Evolutionary conservation across 2,888 invertebrate species (phyloP), one percentile per base, ranked within the genome.

Genomic region (Trichogramma dendrolimi): DNA sequence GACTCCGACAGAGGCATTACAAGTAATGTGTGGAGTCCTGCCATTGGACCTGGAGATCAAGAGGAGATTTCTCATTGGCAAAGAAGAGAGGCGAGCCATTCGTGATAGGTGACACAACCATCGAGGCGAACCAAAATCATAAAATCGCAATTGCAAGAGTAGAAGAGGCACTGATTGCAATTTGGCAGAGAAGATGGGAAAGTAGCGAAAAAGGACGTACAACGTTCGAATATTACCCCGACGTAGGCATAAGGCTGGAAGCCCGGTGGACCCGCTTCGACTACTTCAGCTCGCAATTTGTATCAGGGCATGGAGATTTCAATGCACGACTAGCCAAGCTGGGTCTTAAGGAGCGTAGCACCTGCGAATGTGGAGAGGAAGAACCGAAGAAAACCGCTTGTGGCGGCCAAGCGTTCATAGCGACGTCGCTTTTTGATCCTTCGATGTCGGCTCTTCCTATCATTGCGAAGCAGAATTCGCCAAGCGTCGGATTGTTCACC

Each of bases 361-460:
- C 27, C 27, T 46, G 48, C 4, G 58, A 53, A 1, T 5, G 38
- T 7, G 27, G 51, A 2, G 10, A 27, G 51, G 27, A 51, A 40
- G 10, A 38, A 64, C 64, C 66, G 83, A 82, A 83, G 82, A 85
- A 85, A 84, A 84, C 85, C 84, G 82, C 82, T 84, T 84, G 83
- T 83, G 83, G 83, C 84, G 81, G 83, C 83, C 81, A 81, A 85
- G 84, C 84, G 83, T 81, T 81, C 84, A 80, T 83, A 85, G 84
- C 83, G 84, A 86, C 84, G 84, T 85, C 80, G 84, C 84, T 84
- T 85, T 85, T 86, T 85, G 85, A 85, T 86, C 84, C 82, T 84
- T 87, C 85, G 85, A 86, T 86, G 84, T 87, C 86, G 85, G 85
- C 85, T 87, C 85, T 86, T 86, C 85, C 85, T 87, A 86, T 86